Conservation (phyloP, 2,888 invertebrate species). For the Lasioglossum morio region DNA sequence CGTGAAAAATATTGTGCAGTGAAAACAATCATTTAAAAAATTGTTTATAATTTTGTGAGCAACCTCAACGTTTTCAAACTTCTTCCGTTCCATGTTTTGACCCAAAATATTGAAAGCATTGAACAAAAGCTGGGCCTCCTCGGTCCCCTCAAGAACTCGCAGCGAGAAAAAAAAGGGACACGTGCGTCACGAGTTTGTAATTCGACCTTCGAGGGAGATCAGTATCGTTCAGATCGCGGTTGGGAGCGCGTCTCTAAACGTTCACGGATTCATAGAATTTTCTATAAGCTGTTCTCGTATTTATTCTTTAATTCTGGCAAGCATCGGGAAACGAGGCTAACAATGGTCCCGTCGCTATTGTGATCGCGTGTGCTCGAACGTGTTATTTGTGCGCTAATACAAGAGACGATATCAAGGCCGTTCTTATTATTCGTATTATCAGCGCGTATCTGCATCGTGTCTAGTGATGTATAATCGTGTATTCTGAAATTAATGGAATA, state of each 20-base stretch:
- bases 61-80: background rate
- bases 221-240: background rate
- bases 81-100: background rate
- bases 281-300: background rate
- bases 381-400: background rate
- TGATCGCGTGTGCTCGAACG: background rate
- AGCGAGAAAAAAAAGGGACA: background rate
- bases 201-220: background rate
- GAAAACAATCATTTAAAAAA: background rate
- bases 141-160: background rate
- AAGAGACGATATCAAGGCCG: background rate
- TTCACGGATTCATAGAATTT: background rate
- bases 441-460: background rate
- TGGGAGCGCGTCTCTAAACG: background rate
- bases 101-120: background rate
- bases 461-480: background rate
- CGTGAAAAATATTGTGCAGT: too few relatives aligned
- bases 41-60: background rate
- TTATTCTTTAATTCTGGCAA: background rate
- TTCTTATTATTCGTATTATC: background rate
- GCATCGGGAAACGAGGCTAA: background rate
- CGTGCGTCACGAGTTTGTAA: background rate
- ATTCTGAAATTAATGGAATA: background rate
- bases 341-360: background rate
- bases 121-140: background rate